Conservation (phyloP, 2,888 invertebrate genomes). For the Orthonevra nobilis region DNA sequence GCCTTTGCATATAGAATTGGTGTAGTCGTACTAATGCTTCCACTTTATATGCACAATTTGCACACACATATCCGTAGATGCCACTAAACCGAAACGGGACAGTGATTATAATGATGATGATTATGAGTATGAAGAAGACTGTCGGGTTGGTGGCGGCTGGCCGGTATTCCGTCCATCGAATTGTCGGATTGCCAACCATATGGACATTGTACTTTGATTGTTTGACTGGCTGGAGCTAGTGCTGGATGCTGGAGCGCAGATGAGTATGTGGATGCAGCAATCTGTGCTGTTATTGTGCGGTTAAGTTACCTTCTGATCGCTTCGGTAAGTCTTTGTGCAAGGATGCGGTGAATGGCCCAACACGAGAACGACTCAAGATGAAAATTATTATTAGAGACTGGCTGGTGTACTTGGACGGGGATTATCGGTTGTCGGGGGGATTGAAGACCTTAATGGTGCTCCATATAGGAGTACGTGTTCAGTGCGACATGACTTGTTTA, state of each 20-base stretch:
- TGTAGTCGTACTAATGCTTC: constrained; percentile 3
- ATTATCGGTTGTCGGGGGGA: background rate
- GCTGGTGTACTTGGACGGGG: background rate
- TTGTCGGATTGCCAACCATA: constrained; percentile 28
- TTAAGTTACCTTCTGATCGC: constrained; percentile 40
- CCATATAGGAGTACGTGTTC: constrained; percentile 13
- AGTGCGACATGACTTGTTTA: constrained; percentile 58
- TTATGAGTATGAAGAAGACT: constrained; percentile 5
- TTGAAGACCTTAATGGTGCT: constrained; percentile 22
- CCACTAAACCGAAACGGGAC: constrained; percentile 13
- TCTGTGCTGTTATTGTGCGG: constrained; percentile 32
- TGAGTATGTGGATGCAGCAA: constrained; percentile 31
- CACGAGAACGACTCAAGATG: background rate
- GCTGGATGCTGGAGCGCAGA: background rate
- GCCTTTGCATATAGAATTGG: constrained; percentile 52
- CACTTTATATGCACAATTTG: constrained; percentile 9
- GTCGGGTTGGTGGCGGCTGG: too few species aligned
- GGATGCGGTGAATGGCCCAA: constrained; percentile 37
- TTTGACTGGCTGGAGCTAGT: constrained; percentile 7
- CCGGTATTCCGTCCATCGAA: constrained; percentile 33
- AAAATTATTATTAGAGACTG: constrained; percentile 3
- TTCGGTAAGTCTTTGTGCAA: constrained; percentile 37
- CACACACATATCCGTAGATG: constrained; percentile 17
- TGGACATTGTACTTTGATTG: constrained; percentile 35
- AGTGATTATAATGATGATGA: constrained; percentile 14